Conservation (phyloP, 2,888 invertebrate species). For the Trichogramma dendrolimi region DNA sequence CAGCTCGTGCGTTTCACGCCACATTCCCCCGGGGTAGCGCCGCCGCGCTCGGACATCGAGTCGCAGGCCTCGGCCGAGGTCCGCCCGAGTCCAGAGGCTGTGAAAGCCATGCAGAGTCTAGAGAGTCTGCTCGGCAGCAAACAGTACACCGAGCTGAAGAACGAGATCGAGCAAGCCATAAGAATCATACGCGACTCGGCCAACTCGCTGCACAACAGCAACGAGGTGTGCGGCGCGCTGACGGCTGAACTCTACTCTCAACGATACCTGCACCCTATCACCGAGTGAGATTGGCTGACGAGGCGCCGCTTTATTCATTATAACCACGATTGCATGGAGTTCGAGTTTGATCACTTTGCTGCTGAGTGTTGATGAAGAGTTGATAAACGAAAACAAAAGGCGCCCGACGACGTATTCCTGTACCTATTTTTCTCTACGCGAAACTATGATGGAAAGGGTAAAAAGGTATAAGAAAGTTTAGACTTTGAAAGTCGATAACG, state of each 20-base stretch:
- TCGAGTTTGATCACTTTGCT: conserved; percentile 26
- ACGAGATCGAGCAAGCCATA: conserved; percentile 50
- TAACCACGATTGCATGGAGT: conserved; percentile 13
- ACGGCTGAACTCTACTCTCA: conserved; percentile 55
- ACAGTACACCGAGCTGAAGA: conserved; percentile 50
- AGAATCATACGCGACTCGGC: conserved; percentile 55
- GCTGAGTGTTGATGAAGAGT: background rate
- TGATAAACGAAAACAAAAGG: too few species aligned
- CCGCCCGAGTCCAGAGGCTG: conserved; percentile 49
- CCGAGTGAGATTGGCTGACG: conserved; percentile 34
- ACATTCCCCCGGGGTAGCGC: conserved; percentile 48
- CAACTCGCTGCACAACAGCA: conserved; percentile 58
- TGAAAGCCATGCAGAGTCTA: conserved; percentile 51
- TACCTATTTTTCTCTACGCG: too few species aligned
- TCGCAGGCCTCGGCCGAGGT: conserved; percentile 38
- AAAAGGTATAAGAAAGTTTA: too few species aligned
- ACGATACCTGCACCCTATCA: conserved; percentile 46
- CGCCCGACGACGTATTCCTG: too few species aligned
- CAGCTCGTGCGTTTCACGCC: conserved; percentile 46
- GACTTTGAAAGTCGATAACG: too few species aligned
- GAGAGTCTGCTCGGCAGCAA: conserved; percentile 51
- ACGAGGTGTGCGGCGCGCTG: conserved; percentile 52
- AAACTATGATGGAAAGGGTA: too few species aligned
- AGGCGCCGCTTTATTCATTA: background rate
- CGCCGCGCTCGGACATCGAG: conserved; percentile 21